Percentiles rank a stretch among this genome's conserved stretches.
Evolutionary conservation across 2,797 vertebrate species (phyloP).

Genomic region (Cryptoprocta ferox): DNA sequence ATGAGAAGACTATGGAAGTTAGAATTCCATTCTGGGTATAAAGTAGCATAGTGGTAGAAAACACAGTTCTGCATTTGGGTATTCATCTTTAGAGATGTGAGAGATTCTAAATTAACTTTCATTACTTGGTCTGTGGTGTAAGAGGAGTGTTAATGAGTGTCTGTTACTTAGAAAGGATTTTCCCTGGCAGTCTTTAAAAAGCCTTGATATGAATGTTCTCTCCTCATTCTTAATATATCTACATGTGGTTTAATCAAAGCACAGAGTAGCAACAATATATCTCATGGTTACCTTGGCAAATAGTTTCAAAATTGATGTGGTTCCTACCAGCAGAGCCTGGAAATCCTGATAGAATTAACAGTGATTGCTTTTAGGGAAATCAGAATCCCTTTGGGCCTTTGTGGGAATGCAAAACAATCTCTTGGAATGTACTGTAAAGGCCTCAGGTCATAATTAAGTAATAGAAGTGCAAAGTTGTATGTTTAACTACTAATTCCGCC

Average conservation of each 20-base stretch:
- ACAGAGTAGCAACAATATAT: not conserved
- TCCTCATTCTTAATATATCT: conserved; percentile 54
- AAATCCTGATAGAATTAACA: not conserved
- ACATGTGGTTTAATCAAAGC: not conserved
- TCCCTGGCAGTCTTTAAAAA: conserved; percentile 55
- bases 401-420: not conserved
- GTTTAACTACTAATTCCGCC: conserved; percentile 10
- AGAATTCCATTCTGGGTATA: conserved; percentile 1
- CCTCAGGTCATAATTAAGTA: conserved; percentile 37
- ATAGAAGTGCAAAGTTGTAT: not conserved
- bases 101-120: conserved; percentile 37
- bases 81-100: conserved; percentile 54
- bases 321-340: not conserved
- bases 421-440: not conserved
- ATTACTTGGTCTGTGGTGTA: not conserved
- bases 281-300: conserved; percentile 14
- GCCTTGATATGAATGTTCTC: conserved; percentile 52
- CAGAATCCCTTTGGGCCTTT: not conserved
- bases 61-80: conserved; percentile 27
- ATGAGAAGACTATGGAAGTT: not conserved
- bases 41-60: not conserved
- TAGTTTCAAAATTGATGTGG: not conserved
- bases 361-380: conserved; percentile 27
- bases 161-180: conserved; percentile 55
- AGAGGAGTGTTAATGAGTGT: conserved; percentile 34